Evolutionary conservation across 2,888 invertebrate genomes (phyloP), one percentile per base, ranked within the genome.

Genomic region (Sminthurides aquaticus): DNA sequence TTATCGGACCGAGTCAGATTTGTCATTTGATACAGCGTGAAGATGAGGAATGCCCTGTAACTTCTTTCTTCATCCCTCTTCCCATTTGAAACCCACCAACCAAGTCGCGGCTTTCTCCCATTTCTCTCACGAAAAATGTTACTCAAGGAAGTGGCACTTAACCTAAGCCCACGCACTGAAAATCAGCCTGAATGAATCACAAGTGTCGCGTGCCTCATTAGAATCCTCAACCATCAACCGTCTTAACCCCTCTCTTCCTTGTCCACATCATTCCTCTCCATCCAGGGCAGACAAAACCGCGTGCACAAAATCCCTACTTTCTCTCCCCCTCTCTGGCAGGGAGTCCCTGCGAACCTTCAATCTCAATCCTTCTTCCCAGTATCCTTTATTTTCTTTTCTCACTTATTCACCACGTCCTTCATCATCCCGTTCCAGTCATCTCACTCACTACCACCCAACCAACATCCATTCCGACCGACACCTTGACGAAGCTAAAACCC

Each of bases 331-430:
- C 64, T 60, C 62, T n/a, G n/a, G n/a, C n/a, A n/a, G n/a, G n/a
- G n/a, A 57, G 59, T 67, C 56, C 48, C 62, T 59, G 59, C 62
- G 34, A 62, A 55, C 57, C 62, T 65, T 65, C 64, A 65, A 63
- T 57, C 62, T 62, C 60, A 59, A 49, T 66, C 56, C 52, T 57
- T 62, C 54, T 63, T 61, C 61, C 54, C 49, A 29, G 27, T n/a
- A n/a, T n/a, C n/a, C 57, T 57, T 34, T 54, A 55, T 11, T 52
- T 28, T 49, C 57, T 67, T 49, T 65, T 52, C 57, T 56, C 64
- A 65, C 8, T 26, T 8, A 18, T 24, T 57, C 24, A 25, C 25
- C 43, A 24, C 48, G 66, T 65, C 65, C 43, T 54, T 55, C 60
- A n/a, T n/a, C n/a, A n/a, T 52, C 56, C 57, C 55, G 43, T 60